A percentile compares a stretch with the other conserved stretches of the same genome.
Conservation (phyloP, 2,797 vertebrate genomes). For the Spinus pinus region DNA sequence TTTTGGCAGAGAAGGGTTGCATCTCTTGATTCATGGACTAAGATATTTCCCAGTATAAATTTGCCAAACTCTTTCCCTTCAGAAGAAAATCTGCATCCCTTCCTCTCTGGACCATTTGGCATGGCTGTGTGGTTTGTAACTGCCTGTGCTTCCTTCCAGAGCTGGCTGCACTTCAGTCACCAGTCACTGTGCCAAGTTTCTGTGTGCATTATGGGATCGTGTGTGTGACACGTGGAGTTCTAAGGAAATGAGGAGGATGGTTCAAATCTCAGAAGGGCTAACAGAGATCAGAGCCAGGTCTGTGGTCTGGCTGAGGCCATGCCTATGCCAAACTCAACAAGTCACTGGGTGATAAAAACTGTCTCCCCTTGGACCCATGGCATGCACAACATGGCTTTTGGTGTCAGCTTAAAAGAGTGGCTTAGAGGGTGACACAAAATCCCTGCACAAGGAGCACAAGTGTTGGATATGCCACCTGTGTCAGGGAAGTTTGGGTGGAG, state of each 20-base stretch:
- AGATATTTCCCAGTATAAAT: neutral
- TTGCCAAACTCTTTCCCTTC: neutral
- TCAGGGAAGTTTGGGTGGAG: neutral
- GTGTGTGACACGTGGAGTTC: neutral
- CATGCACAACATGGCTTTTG: neutral
- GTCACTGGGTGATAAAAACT: neutral
- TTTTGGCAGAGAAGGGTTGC: neutral
- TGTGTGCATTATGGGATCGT: neutral
- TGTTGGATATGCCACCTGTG: neutral
- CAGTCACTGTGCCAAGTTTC: neutral
- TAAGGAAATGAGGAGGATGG: neutral
- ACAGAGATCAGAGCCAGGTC: neutral
- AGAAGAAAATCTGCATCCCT: neutral
- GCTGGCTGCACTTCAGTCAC: conserved; percentile 8
- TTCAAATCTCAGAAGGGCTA: neutral
- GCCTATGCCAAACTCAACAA: neutral
- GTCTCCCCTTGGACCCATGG: rapidly evolving
- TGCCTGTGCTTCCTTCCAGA: neutral
- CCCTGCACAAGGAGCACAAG: neutral
- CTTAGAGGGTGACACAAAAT: neutral
- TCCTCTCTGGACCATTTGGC: neutral
- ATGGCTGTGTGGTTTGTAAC: neutral
- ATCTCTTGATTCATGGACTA: neutral
- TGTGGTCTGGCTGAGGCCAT: neutral
- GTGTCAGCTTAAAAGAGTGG: neutral